phyloP scores from a whole-genome alignment of 2,113 vertebrate species.

The Pagrus major region DNA sequence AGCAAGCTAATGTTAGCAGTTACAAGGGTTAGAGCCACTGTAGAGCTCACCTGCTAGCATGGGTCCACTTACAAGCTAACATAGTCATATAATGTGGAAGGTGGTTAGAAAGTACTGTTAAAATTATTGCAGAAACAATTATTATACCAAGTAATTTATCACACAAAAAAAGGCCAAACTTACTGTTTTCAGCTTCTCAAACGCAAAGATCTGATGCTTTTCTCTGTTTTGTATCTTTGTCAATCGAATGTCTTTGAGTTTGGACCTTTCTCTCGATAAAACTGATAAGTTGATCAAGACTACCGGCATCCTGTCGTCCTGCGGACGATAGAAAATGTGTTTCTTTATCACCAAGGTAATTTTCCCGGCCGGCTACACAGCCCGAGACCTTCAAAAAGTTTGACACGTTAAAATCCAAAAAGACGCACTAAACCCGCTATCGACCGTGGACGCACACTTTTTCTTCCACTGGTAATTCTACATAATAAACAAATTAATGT shows the following conservation, averaged over 20 bases:
- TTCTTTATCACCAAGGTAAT: no score
- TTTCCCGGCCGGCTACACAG: no score
- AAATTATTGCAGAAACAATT: neutral
- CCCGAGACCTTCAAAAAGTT: no score
- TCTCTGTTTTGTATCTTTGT: neutral
- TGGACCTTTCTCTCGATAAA: neutral
- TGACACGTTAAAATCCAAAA: no score
- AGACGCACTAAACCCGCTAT: no score
- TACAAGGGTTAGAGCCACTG: conserved; percentile 2
- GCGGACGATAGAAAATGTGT: no score
- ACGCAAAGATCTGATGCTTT: neutral
- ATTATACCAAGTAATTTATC: neutral
- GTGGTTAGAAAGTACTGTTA: neutral
- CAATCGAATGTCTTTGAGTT: neutral
- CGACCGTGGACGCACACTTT: no score
- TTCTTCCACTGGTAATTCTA: no score
- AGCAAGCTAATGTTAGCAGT: conserved; percentile 25
- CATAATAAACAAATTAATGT: no score
- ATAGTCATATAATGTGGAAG: neutral
- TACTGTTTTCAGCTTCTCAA: neutral
- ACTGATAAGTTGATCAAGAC: neutral
- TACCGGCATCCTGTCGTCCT: no score
- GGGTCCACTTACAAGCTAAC: neutral
- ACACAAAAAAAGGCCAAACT: neutral
- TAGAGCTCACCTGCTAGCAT: neutral